Conservation (phyloP, 2,113 vertebrate species). For the Eudorcas thomsonii region DNA sequence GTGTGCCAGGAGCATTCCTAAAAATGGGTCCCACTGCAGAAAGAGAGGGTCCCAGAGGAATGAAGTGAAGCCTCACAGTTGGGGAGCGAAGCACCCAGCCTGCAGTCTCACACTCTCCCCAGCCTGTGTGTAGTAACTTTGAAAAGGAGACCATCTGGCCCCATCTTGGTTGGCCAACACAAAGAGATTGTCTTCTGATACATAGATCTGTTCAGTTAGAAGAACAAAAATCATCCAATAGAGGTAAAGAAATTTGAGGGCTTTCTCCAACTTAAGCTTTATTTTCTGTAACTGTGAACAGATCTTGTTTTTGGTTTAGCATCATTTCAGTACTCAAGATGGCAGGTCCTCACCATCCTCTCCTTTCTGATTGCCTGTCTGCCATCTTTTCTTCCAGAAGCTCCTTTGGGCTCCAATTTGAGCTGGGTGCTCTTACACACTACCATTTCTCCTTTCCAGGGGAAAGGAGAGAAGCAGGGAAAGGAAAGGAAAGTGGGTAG, state of each 20-base stretch:
- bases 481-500: background rate
- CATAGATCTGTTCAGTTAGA: background rate
- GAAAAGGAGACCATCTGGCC: background rate
- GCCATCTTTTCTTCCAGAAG: background rate
- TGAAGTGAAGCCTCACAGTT: background rate
- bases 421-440: background rate
- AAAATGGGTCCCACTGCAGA: background rate
- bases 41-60: too few relatives aligned
- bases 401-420: background rate
- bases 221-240: background rate
- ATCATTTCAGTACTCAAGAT: background rate
- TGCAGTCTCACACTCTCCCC: background rate
- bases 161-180: background rate
- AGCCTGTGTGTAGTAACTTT: background rate
- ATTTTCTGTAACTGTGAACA: background rate
- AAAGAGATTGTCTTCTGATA: background rate
- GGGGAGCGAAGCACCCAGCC: background rate
- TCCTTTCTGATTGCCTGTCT: background rate
- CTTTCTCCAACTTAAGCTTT: background rate
- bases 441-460: background rate
- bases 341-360: background rate
- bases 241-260: background rate
- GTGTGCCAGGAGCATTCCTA: background rate
- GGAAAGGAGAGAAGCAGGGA: background rate
- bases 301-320: background rate